Conservation (phyloP, 2,888 invertebrate species). For the Agrotis exclamationis region DNA sequence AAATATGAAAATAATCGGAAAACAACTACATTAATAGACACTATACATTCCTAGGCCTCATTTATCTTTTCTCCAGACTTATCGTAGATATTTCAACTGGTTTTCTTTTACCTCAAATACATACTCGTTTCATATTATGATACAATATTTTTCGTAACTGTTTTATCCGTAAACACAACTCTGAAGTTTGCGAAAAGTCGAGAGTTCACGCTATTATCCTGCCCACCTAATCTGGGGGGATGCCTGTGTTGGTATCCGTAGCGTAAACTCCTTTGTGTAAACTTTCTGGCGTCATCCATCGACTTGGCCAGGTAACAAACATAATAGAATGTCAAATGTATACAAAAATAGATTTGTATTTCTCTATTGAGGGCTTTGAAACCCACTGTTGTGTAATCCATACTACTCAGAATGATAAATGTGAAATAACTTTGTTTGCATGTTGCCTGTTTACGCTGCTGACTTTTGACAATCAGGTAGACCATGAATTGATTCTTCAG, state of each 20-base stretch:
- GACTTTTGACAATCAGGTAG: too few species aligned
- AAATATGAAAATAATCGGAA: too few species aligned
- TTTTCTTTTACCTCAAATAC: conserved; percentile 9
- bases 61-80: neutral
- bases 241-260: conserved; percentile 44
- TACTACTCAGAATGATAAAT: neutral
- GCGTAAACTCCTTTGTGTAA: conserved; percentile 52
- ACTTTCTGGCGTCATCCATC: conserved; percentile 47
- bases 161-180: conserved; percentile 43
- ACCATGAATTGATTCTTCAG: too few species aligned
- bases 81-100: too few species aligned
- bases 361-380: neutral
- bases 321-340: conserved; percentile 34
- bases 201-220: conserved; percentile 56
- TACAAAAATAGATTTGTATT: neutral
- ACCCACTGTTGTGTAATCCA: neutral
- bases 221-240: conserved; percentile 52
- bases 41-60: neutral
- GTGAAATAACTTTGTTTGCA: neutral
- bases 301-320: conserved; percentile 38
- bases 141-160: conserved; percentile 35
- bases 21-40: too few species aligned
- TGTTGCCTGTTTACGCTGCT: neutral
- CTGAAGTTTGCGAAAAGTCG: conserved; percentile 49
- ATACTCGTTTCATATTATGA: conserved; percentile 39